Conservation (phyloP, 2,888 invertebrate species). For the Drosophila kambysellisi region DNA sequence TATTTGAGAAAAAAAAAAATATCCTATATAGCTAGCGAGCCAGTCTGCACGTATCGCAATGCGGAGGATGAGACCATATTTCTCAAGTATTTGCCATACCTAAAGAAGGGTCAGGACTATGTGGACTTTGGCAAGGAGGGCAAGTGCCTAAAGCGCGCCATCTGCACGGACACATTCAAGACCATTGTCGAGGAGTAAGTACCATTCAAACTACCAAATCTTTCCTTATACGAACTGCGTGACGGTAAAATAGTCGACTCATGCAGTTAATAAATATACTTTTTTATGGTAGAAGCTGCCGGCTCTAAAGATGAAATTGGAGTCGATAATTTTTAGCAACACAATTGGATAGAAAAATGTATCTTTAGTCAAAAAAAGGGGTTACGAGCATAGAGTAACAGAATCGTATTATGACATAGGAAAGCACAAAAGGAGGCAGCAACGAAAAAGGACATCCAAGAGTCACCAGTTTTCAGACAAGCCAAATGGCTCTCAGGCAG, state of each 20-base stretch:
- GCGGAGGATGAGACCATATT: constrained; percentile 79
- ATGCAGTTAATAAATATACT: no score
- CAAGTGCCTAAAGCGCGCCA: constrained; percentile 78
- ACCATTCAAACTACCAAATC: neutral
- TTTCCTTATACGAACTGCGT: neutral
- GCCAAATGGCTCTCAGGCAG: neutral
- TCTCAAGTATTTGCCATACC: constrained; percentile 76
- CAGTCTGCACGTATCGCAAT: constrained; percentile 80
- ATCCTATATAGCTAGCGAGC: constrained; percentile 62
- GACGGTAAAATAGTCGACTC: neutral
- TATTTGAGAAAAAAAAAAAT: neutral
- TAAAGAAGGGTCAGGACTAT: constrained; percentile 79
- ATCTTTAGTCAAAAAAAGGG: no score
- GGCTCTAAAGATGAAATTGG: no score
- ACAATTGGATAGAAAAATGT: neutral
- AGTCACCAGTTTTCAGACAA: neutral
- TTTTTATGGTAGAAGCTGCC: no score
- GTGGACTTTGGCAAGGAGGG: constrained; percentile 81
- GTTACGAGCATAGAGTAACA: neutral
- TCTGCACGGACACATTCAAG: constrained; percentile 77
- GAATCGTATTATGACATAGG: neutral
- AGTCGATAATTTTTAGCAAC: no score
- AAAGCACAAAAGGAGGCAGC: neutral
- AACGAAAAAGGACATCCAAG: neutral
- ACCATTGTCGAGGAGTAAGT: constrained; percentile 81